Percentiles rank a stretch among this genome's conserved stretches.
These are phyloP conservation scores for Muscicapa adusta DNA, from an alignment of 2,113 vertebrate genomes.

Conservation along the genomic window DNA sequence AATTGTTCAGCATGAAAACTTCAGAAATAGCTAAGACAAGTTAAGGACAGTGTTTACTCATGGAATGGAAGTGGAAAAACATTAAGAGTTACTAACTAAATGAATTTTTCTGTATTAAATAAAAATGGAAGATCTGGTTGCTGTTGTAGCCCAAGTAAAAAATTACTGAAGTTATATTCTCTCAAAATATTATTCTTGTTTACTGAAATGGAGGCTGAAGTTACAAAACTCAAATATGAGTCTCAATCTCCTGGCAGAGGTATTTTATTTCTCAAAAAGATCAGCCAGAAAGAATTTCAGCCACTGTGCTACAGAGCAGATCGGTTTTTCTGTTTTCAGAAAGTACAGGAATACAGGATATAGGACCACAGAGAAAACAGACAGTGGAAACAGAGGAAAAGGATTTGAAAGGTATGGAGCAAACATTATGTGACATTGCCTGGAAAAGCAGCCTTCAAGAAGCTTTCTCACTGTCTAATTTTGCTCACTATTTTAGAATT, in stretches of 20 bases:
- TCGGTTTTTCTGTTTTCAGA: background rate
- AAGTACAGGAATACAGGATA: background rate
- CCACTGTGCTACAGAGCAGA: background rate
- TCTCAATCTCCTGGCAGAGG: background rate
- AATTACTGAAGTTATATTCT: background rate
- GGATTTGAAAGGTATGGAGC: background rate
- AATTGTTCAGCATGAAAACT: constrained; percentile 16
- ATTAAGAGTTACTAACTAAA: constrained; percentile 3
- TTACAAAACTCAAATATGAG: background rate
- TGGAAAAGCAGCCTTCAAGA: background rate
- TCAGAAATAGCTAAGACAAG: constrained; percentile 26
- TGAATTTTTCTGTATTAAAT: constrained; percentile 12
- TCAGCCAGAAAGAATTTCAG: background rate
- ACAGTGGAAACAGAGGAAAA: background rate
- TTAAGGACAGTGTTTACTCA: background rate
- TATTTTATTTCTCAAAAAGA: background rate
- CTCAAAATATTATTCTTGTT: background rate
- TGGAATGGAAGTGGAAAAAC: background rate
- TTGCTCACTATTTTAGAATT: background rate
- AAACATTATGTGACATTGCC: background rate
- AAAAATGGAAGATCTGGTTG: background rate
- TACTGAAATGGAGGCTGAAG: background rate
- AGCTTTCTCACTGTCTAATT: background rate
- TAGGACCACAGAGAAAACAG: background rate
- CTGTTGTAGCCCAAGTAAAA: background rate